Percentiles rank a stretch among this genome's conserved stretches.
phyloP scores from a whole-genome alignment of 2,888 invertebrate genomes.

The Chironomus riparius region DNA sequence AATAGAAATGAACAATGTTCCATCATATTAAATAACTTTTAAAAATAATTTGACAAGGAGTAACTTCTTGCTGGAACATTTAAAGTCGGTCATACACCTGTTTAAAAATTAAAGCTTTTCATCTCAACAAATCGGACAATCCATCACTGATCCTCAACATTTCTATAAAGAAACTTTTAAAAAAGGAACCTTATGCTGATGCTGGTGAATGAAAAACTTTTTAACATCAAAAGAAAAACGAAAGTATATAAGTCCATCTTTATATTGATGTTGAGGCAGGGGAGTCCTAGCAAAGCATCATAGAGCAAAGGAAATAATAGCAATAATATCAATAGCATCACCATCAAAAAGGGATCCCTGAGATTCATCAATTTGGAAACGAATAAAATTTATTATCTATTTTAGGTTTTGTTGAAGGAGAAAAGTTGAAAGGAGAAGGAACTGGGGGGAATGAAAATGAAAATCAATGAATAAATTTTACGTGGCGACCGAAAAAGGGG shows the following conservation, averaged over 20 bases:
- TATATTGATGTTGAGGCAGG: too few relatives aligned
- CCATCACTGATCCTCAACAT: too few relatives aligned
- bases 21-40: too few relatives aligned
- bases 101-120: too few relatives aligned
- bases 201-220: neutral
- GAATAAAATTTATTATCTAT: slow-evolving; percentile 15
- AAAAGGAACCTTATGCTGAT: neutral
- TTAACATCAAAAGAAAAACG: neutral
- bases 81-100: too few relatives aligned
- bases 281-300: too few relatives aligned
- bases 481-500: neutral
- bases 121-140: too few relatives aligned
- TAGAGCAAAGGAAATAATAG: neutral
- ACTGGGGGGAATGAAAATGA: neutral
- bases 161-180: too few relatives aligned
- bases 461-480: slow-evolving; percentile 25
- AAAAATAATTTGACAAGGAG: too few relatives aligned
- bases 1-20: too few relatives aligned
- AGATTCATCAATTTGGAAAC: slow-evolving; percentile 1
- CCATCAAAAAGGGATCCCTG: neutral
- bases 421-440: neutral
- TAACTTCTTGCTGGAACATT: too few relatives aligned
- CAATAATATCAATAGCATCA: neutral
- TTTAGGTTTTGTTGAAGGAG: neutral
- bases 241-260: too few relatives aligned